Conservation (phyloP, 2,888 invertebrate genomes). For the Campoletis raptor region DNA sequence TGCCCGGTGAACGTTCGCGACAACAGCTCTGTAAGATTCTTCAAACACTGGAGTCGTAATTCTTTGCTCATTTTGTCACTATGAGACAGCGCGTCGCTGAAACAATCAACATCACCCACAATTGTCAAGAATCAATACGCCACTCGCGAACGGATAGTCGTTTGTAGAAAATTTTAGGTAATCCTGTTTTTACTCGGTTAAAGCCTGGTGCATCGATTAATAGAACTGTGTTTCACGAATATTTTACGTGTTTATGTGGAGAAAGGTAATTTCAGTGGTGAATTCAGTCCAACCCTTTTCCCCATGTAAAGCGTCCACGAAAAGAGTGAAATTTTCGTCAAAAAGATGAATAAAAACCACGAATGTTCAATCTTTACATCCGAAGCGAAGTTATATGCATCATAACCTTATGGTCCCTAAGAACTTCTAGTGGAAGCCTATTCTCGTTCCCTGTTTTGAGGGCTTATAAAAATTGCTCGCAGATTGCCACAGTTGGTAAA, state of each 20-base stretch:
- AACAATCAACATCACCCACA: slow-evolving; percentile 75
- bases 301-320: neutral
- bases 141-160: neutral
- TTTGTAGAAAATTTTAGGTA: neutral
- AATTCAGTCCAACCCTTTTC: neutral
- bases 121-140: neutral
- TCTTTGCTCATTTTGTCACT: slow-evolving; percentile 89
- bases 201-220: too few species aligned
- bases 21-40: slow-evolving; percentile 93
- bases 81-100: slow-evolving; percentile 94
- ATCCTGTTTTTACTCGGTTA: neutral
- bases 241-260: too few species aligned
- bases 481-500: neutral
- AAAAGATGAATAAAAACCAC: too few species aligned
- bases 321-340: neutral
- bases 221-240: too few species aligned
- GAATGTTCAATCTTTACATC: neutral
- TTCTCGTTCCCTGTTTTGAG: neutral
- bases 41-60: slow-evolving; percentile 90
- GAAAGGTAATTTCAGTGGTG: neutral
- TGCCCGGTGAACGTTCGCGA: slow-evolving; percentile 94
- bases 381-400: neutral
- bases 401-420: neutral
- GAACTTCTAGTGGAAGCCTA: neutral
- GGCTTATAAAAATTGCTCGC: neutral